Conservation (phyloP, 2,797 vertebrate species). For the Pristis pectinata region DNA sequence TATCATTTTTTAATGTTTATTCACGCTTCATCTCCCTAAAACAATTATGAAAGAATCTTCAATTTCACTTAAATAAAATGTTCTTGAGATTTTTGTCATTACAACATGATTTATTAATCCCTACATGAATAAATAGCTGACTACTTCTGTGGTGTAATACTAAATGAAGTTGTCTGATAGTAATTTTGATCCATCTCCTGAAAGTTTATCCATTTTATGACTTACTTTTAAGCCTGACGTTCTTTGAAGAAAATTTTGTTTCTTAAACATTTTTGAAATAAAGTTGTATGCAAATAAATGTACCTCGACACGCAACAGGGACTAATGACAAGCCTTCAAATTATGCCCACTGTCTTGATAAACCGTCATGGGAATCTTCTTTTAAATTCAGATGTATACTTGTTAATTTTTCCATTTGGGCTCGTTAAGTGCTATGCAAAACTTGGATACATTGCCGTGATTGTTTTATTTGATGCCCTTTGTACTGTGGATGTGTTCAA, state of each 20-base stretch:
- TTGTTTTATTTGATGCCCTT: neutral
- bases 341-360: neutral
- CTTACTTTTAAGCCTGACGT: neutral
- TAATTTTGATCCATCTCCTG: neutral
- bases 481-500: neutral
- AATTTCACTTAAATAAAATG: neutral
- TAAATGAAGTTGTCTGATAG: neutral
- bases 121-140: neutral
- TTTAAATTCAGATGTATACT: neutral
- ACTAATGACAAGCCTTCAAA: neutral
- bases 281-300: neutral
- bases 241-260: neutral
- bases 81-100: neutral
- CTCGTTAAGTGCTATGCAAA: neutral
- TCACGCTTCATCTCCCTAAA: neutral
- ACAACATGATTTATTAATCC: neutral
- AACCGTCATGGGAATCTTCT: neutral
- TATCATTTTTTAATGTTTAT: neutral
- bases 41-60: neutral
- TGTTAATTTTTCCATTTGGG: neutral
- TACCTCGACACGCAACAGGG: neutral
- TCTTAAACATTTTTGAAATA: neutral
- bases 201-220: neutral
- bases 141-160: neutral
- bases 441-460: neutral